These are phyloP conservation scores for Micoletzkya japonica DNA, from an alignment of 2,888 invertebrate species.

Conservation along the genomic window DNA sequence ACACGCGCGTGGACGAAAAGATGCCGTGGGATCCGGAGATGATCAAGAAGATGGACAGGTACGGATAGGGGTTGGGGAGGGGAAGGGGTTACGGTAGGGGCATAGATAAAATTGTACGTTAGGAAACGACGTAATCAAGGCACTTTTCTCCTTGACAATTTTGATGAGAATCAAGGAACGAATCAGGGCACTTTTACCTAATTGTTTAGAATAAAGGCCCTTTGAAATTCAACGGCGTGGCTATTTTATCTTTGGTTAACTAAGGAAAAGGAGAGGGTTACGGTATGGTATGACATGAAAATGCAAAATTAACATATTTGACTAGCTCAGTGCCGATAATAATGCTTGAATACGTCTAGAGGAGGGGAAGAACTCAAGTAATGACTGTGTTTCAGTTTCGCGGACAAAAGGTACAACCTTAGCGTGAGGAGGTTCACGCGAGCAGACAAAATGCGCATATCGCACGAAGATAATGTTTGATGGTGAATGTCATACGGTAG, in stretches of 20 bases:
- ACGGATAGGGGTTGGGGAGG: background rate
- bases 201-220: no score
- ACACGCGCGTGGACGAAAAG: conserved; percentile 44
- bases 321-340: no score
- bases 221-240: no score
- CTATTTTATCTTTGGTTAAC: no score
- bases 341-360: background rate
- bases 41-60: conserved; percentile 58
- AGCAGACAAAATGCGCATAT: no score
- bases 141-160: background rate
- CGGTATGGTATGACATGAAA: no score
- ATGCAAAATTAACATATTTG: no score
- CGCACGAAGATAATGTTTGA: no score
- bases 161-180: background rate
- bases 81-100: background rate
- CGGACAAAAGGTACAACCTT: conserved; percentile 53
- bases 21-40: conserved; percentile 63
- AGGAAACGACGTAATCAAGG: background rate
- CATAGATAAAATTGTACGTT: background rate
- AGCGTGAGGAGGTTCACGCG: conserved; percentile 44
- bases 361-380: background rate
- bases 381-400: conserved; percentile 34
- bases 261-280: no score
- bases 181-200: no score
- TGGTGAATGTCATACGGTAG: no score